Conservation (phyloP, 1,140 invertebrate genomes). For the Philopotamus ludificatus region DNA sequence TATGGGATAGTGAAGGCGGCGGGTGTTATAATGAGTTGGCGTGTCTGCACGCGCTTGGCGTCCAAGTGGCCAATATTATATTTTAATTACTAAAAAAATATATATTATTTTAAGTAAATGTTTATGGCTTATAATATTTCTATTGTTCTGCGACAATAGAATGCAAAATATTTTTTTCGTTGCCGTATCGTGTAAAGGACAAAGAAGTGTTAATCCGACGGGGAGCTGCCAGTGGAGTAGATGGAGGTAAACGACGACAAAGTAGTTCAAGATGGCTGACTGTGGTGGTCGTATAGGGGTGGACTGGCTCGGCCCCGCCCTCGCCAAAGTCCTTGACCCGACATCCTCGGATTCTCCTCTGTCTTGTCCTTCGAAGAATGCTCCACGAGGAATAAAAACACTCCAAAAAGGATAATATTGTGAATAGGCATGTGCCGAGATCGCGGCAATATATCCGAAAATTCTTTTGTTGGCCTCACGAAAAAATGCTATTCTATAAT, state of each 20-base stretch:
- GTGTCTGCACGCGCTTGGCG: too few species aligned
- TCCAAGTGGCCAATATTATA: not conserved
- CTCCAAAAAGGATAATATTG: not conserved
- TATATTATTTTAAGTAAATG: not conserved
- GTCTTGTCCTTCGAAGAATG: not conserved
- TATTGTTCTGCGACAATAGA: not conserved
- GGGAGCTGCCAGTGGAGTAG: too few species aligned
- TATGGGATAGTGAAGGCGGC: not conserved
- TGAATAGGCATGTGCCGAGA: not conserved
- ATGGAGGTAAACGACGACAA: not conserved
- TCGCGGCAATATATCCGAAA: not conserved
- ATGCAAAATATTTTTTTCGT: not conserved
- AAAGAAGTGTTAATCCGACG: too few species aligned
- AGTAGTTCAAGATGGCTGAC: slow-evolving; percentile 12
- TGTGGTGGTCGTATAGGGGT: not conserved
- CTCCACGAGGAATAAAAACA: not conserved
- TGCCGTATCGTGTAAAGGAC: too few species aligned
- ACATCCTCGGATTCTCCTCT: slow-evolving; percentile 1
- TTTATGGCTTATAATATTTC: not conserved
- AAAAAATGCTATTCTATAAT: not conserved
- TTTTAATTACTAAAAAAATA: not conserved
- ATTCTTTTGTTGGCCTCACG: not conserved
- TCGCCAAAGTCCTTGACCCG: slow-evolving; percentile 12
- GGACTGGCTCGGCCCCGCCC: slow-evolving; percentile 1
- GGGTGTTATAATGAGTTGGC: too few species aligned